Evolutionary conservation across 2,797 vertebrate genomes (phyloP).

Genomic region (Halcyon smyrnensis): DNA sequence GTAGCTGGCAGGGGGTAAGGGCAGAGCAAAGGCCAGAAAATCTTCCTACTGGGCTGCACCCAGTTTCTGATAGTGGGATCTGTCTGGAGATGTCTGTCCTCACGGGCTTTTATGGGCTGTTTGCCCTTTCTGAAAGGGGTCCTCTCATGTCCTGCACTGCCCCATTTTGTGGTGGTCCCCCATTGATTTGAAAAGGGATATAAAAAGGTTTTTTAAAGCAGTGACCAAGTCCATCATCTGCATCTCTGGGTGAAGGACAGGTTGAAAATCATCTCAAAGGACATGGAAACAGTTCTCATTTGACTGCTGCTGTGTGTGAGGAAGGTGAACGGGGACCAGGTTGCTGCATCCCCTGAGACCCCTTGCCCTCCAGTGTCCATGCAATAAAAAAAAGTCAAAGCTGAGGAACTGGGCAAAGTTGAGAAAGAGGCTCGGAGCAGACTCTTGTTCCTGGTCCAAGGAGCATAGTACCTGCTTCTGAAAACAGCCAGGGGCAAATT

Average conservation of each 20-base stretch:
- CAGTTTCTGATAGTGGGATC: not conserved
- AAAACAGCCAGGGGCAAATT: conserved; percentile 14
- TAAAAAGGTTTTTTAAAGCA: not conserved
- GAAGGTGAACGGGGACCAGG: not conserved
- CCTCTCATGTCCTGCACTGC: not conserved
- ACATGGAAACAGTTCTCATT: not conserved
- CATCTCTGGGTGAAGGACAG: not conserved
- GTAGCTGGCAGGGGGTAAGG: not conserved
- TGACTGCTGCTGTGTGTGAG: not conserved
- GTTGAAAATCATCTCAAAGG: not conserved
- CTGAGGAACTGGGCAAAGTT: not conserved
- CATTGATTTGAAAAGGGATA: not conserved
- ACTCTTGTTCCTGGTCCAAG: not conserved
- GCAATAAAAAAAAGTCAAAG: not conserved
- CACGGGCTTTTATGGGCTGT: not conserved
- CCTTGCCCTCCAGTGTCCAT: not conserved
- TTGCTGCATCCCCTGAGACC: not conserved
- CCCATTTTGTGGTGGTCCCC: not conserved
- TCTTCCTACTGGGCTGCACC: not conserved
- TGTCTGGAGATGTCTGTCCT: not conserved
- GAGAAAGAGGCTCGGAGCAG: not conserved
- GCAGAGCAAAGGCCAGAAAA: not conserved
- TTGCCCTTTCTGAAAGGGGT: not conserved
- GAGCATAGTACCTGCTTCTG: conserved; percentile 10
- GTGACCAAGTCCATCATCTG: not conserved